Base-by-base conservation (phyloP, 2,888 invertebrate genomes). In the Danaus chrysippus region DNA sequence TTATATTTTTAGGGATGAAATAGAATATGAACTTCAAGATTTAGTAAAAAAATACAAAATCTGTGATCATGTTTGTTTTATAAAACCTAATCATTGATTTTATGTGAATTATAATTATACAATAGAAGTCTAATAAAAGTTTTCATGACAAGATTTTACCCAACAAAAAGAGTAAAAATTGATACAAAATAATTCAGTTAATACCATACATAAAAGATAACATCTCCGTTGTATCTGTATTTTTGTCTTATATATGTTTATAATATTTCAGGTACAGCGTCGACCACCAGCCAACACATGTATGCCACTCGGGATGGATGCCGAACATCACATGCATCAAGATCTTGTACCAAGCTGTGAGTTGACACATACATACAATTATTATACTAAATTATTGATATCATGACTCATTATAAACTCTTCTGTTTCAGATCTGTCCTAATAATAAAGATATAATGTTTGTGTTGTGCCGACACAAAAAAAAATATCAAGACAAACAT, bases 401-500 rank as follows among this genome's bases (percentile, higher is more conserved):
- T 49, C 9, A 17, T 15, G 15, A 10, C 10, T 10, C 17, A 11
- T 17, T 3, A 3, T 10, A 10, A n/a, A 59, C 46, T 60, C 64
- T 66, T 68, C 69, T 65, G 56, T 89, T 89, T 66, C 86, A 91
- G 91, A 91, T 84, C 83, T 91, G 82, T 91, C 91, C 86, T 91
- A 91, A 91, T 91, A 83, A 76, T 68, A 72, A 76, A 72, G 73
- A 71, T 34, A 73, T 72, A 66, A 68, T 73, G 77, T 73, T 73
- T 76, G 83, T 80, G 76, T 83, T 77, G 71, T 74, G 23, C 23
- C 8, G 72, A 71, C 73, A 76, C 82, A 82, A 87, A 84, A 76
- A 81, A 76, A 56, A 87, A 89, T 90, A 90, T 90, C 90, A 89
- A 90, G 89, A 90, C 87, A 88, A 88, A 89, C 90, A 90, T 90